Percentiles rank a stretch among this genome's conserved stretches.
These are phyloP conservation scores for Rosalia funebris DNA, from an alignment of 2,888 invertebrate genomes.

Conservation along the genomic window DNA sequence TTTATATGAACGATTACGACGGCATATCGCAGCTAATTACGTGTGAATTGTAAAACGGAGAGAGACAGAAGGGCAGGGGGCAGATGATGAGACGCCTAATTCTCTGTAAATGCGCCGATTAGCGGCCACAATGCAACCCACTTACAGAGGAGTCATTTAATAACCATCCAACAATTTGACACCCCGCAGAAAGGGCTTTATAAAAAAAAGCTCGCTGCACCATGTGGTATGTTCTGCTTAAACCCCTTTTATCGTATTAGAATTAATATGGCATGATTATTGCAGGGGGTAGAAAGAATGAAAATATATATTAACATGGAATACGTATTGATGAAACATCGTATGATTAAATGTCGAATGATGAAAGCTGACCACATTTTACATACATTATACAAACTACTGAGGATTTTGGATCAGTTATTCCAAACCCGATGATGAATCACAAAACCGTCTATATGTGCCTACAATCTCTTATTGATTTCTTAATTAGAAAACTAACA, in stretches of 20 bases:
- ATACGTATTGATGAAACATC: too few relatives aligned
- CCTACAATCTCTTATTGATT: too few relatives aligned
- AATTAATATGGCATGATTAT: conserved; percentile 36
- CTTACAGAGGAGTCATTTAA: conserved; percentile 38
- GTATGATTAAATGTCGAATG: too few relatives aligned
- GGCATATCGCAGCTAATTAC: conserved; percentile 53
- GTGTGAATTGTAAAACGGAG: conserved; percentile 48
- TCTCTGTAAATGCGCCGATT: conserved; percentile 42
- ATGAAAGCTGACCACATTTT: too few relatives aligned
- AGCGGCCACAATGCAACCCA: conserved; percentile 33
- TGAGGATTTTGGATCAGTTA: too few relatives aligned
- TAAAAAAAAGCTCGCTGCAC: conserved; percentile 24
- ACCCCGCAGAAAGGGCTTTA: conserved; percentile 33
- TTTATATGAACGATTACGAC: conserved; percentile 58
- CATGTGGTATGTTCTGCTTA: conserved; percentile 38
- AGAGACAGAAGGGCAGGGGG: conserved; percentile 28
- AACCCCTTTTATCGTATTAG: conserved; percentile 32
- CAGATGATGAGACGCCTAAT: conserved; percentile 30
- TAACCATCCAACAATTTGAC: conserved; percentile 42
- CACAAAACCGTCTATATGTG: too few relatives aligned
- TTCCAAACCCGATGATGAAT: too few relatives aligned
- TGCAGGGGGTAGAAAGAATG: conserved; percentile 5
- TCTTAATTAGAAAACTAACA: too few relatives aligned
- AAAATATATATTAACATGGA: too few relatives aligned
- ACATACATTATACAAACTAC: too few relatives aligned